Evolutionary conservation across 2,888 invertebrate species (phyloP), one percentile per base, ranked within the genome.

Genomic region (Scaptomyza polygonia): DNA sequence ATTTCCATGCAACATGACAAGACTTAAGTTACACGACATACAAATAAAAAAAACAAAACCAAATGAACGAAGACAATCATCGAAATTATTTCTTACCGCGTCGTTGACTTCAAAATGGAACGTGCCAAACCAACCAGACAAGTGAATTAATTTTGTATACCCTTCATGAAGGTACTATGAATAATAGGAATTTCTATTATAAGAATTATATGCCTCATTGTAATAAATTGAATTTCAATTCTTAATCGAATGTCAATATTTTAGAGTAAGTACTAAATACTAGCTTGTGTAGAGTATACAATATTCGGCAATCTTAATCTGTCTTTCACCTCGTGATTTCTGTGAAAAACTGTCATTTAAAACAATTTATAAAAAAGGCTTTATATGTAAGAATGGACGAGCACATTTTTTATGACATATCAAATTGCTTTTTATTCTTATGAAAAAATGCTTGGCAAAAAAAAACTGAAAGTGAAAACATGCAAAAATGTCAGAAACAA

Each of bases 391-490:
- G 30, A n/a, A 16, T 32, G 39, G 16, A 14, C 11, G 48, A 48
- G 14, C n/a, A 11, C 27, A 55, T 56, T 61, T 49, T 49, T 51
- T 18, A 16, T 54, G 34, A 49, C 58, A 67, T 86, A 82, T 82
- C 88, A 68, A 77, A 77, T 88, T 70, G 48, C 64, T 65, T 80
- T 64, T 84, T 49, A 63, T 75, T 88, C 72, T 64, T 67, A 40
- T 45, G 80, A 76, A 76, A 58, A 52, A 53, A 44, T 34, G 47
- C 34, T 18, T 14, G 12, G 29, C 32, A 45, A 42, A 57, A 39
- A 48, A 7, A 32, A 68, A 27, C 18, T 11, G 12, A 4, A 42
- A 18, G 16, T 16, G 34, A 34, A n/a, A 36, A 30, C 5, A 30
- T 5, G 30, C 9, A 32, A 63, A 78, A 48, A 72, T 49, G 52